A percentile compares a stretch with the other conserved stretches of the same genome.
Conservation (phyloP, 1,140 invertebrate species). For the Monochamus saltuarius region DNA sequence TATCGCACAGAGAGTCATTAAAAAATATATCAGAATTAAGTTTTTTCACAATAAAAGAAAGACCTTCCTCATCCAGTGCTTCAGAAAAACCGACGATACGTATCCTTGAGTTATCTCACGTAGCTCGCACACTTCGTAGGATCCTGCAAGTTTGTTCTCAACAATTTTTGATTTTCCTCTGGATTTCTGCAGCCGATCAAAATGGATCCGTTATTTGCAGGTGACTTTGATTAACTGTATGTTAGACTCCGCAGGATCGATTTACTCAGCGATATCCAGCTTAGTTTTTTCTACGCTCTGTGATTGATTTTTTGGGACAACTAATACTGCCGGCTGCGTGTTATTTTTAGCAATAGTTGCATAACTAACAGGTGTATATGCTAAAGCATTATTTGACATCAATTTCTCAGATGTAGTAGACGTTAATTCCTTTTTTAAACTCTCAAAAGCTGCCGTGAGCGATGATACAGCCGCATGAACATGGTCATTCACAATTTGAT, state of each 20-base stretch:
- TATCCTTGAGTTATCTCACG: not conserved
- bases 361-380: not conserved
- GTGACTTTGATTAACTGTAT: not conserved
- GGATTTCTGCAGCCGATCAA: conserved; percentile 1
- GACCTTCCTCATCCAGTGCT: not conserved
- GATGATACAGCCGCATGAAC: too few relatives aligned
- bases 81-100: conserved; percentile 1
- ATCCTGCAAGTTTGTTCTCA: not conserved
- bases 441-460: too few relatives aligned
- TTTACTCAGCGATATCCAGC: not conserved
- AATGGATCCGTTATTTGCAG: not conserved
- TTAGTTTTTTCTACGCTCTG: not conserved
- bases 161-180: conserved; percentile 7
- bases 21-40: conserved; percentile 27
- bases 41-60: conserved; percentile 8
- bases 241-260: conserved; percentile 3
- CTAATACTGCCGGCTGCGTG: conserved; percentile 7
- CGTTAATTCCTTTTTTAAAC: too few relatives aligned
- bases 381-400: too few relatives aligned
- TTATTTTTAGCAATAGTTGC: conserved; percentile 3
- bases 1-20: conserved; percentile 9
- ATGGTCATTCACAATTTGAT: too few relatives aligned
- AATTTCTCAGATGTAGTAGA: too few relatives aligned
- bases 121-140: conserved; percentile 5
- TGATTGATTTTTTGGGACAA: conserved; percentile 8